Evolutionary conservation across 2,888 invertebrate genomes (phyloP).

Genomic region (Caradrina kadenii): DNA sequence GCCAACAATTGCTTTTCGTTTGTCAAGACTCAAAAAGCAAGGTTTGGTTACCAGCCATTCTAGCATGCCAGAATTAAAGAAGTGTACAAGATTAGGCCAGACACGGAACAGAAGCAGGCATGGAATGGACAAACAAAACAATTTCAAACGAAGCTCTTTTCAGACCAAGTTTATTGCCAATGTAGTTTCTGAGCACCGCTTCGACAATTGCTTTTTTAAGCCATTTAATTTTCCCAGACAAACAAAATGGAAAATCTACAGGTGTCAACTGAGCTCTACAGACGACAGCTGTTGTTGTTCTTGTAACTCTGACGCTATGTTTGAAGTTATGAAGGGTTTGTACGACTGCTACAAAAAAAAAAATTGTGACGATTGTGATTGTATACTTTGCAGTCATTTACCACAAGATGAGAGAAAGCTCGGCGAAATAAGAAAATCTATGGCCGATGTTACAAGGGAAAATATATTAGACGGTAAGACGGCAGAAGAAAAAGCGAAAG

Average conservation of each 20-base stretch:
- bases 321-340: conserved; percentile 83
- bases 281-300: conserved; percentile 61
- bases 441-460: conserved; percentile 14
- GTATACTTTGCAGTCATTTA: conserved; percentile 79
- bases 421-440: conserved; percentile 38
- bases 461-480: conserved; percentile 41
- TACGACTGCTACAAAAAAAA: conserved; percentile 83
- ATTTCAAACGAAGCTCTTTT: conserved; percentile 15
- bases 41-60: conserved; percentile 6
- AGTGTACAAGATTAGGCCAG: conserved; percentile 1
- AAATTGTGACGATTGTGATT: conserved; percentile 80
- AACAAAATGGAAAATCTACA: conserved; percentile 47
- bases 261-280: conserved; percentile 37
- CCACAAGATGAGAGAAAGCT: conserved; percentile 29
- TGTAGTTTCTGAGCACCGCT: conserved; percentile 47
- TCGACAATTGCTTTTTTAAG: conserved; percentile 12
- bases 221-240: conserved; percentile 22
- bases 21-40: conserved; percentile 15
- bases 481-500: conserved; percentile 31
- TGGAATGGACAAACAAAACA: conserved; percentile 9
- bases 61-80: conserved; percentile 45
- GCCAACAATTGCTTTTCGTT: conserved; percentile 23
- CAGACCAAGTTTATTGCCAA: conserved; percentile 45
- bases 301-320: conserved; percentile 82
- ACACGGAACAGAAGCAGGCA: conserved; percentile 4